Evolutionary conservation across 2,797 vertebrate genomes (phyloP).

Genomic region (Sylvia borin): DNA sequence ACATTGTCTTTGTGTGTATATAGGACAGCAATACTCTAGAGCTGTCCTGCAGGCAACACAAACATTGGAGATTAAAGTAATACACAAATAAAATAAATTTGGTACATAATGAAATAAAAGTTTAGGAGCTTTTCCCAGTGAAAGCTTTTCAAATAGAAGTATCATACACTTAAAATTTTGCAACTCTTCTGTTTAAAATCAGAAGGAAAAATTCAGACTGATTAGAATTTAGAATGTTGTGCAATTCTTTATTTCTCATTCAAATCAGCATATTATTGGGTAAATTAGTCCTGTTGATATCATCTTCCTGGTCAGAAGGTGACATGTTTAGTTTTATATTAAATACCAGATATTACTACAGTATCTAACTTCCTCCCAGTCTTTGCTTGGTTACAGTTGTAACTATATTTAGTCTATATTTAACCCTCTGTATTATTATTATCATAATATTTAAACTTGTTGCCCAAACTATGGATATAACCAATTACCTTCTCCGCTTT

Average conservation of each 20-base stretch:
- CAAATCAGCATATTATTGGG: not conserved
- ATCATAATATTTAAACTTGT: not conserved
- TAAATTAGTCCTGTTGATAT: not conserved
- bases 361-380: not conserved
- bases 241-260: not conserved
- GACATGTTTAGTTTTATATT: not conserved
- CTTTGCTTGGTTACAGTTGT: not conserved
- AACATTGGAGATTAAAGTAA: not conserved
- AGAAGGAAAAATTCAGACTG: not conserved
- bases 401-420: not conserved
- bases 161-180: not conserved
- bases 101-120: not conserved
- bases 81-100: not conserved
- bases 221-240: not conserved
- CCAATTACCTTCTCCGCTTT: not conserved
- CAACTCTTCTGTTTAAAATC: not conserved
- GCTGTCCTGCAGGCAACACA: not conserved
- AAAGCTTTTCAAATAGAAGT: not conserved
- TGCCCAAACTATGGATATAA: not conserved
- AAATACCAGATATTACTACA: not conserved
- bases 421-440: not conserved
- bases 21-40: not conserved
- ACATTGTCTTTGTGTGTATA: not conserved
- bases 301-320: not conserved
- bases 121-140: not conserved